Evolutionary conservation across 2,797 vertebrate species (phyloP).

Genomic region (Mus spretus): DNA sequence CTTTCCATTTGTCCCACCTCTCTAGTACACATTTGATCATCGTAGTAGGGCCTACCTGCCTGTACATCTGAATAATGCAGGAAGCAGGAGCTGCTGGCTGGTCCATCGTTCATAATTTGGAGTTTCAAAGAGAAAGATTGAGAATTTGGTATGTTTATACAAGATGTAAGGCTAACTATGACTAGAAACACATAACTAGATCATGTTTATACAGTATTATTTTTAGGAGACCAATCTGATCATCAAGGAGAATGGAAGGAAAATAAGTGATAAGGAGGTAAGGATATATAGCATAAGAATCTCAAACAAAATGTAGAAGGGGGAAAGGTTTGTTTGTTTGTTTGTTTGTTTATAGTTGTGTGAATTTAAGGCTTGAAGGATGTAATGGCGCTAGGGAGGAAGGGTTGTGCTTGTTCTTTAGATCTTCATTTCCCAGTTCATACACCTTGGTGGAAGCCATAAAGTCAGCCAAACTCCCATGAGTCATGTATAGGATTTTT

Average conservation of each 20-base stretch:
- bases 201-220: neutral
- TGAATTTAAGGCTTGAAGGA: neutral
- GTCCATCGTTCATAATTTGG: no score
- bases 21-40: no score
- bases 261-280: neutral
- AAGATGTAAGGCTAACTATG: neutral
- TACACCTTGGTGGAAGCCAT: neutral
- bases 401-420: fast-evolving
- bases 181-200: neutral
- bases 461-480: neutral
- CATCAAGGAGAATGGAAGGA: neutral
- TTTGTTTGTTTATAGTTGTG: neutral
- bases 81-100: no score
- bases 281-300: neutral
- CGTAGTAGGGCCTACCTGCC: no score
- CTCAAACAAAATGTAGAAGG: neutral
- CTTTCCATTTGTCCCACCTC: no score
- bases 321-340: neutral
- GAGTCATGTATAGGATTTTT: neutral
- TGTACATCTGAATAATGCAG: no score
- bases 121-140: neutral
- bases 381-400: neutral
- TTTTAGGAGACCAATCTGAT: neutral
- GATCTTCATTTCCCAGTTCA: neutral
- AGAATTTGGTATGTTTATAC: neutral